Base-by-base conservation (phyloP, 2,888 invertebrate genomes). In the Trichogramma dendrolimi region DNA sequence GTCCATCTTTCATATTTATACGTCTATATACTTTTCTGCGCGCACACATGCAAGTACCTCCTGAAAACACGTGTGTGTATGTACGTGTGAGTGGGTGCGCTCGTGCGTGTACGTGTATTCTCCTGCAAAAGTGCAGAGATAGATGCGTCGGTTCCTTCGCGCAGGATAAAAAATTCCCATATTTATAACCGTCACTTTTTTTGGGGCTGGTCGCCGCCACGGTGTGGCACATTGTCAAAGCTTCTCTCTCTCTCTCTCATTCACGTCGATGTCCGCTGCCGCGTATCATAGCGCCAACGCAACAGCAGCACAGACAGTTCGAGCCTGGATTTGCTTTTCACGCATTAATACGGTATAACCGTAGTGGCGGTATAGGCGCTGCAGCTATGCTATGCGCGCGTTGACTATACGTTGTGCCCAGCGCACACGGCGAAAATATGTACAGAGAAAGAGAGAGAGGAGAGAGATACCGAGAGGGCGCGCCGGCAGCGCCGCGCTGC, bases 401-500 rank as follows among this genome's bases (percentile, higher is more conserved):
- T 27, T 27, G 1, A 27, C 27, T 27, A 27, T 27, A 27, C 27
- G 27, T 27, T 27, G 27, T 27, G 27, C 27, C 27, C 27, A 27
- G 27, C 27, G 27, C 27, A 27, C 27, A 27, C 27, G 27, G 27
- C 27, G 27, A 27, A 27, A 27, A 27, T 27, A 27, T 27, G 27
- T 27, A 27, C 48, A 44, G 58, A 44, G 55, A 47, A 54, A 44
- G 43, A 42, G 52, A 43, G 49, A 53, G 50, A 50, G 14, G 42
- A 42, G 5, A 11, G 54, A 53, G 56, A 64, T 63, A 62, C 64
- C 60, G 53, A 63, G 57, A 61, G 65, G 67, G 66, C 40, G 57
- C 65, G 67, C 70, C 69, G 62, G 70, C 68, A 73, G 75, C 75
- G 76, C 75, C 73, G 72, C 74, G 73, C 72, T 71, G 74, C 77